Conservation (phyloP, 2,797 vertebrate genomes). For the Scolopax bukidnonensis region DNA sequence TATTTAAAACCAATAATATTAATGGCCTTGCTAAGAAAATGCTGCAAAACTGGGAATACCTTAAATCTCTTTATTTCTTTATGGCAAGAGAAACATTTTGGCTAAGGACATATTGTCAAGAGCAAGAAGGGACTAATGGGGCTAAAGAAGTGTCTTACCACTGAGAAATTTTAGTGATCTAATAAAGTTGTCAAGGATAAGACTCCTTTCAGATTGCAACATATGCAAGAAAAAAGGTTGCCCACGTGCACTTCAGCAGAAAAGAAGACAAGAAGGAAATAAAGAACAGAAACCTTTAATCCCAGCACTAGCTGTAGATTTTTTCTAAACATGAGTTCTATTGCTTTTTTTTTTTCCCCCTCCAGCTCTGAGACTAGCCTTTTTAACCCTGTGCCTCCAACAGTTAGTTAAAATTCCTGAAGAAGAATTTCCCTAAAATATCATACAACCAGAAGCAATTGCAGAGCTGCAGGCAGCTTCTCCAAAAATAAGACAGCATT, state of each 20-base stretch:
- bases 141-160: neutral
- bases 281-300: neutral
- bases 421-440: neutral
- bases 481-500: slow-evolving; percentile 15
- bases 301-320: neutral
- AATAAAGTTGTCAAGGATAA: neutral
- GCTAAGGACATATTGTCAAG: neutral
- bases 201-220: neutral
- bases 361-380: neutral
- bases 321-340: neutral
- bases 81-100: neutral
- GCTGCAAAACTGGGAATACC: neutral
- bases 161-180: neutral
- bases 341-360: fast-evolving
- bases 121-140: neutral
- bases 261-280: neutral
- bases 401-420: neutral
- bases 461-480: neutral
- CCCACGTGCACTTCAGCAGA: neutral
- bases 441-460: slow-evolving; percentile 6
- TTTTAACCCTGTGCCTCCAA: neutral
- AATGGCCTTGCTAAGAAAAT: neutral
- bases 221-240: neutral
- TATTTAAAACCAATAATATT: neutral
- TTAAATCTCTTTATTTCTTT: neutral